A percentile compares a stretch with the other conserved stretches of the same genome.
Evolutionary conservation across 1,140 invertebrate species (phyloP).

Genomic region (Bombus breviceps): DNA sequence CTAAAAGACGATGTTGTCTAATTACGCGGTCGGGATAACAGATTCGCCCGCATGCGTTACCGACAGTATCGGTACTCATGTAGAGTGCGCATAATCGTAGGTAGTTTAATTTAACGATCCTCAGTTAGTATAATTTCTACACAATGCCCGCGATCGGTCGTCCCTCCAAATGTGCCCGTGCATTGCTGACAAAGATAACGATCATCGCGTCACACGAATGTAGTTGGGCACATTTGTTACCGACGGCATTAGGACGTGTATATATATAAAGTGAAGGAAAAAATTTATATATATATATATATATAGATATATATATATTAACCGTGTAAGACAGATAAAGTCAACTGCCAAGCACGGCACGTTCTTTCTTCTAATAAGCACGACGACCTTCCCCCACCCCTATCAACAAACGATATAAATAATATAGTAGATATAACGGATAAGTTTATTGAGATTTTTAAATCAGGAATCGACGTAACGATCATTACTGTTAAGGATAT

Average conservation of each 20-base stretch:
- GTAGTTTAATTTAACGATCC: conserved; percentile 81
- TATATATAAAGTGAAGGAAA: conserved; percentile 64
- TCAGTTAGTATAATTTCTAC: conserved; percentile 78
- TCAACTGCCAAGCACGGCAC: conserved; percentile 58
- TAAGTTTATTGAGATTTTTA: conserved; percentile 74
- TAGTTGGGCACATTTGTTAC: conserved; percentile 28
- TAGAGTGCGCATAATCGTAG: conserved; percentile 75
- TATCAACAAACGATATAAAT: conserved; percentile 43
- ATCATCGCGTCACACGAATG: background rate
- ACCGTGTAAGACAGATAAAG: conserved; percentile 61
- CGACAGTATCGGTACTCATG: conserved; percentile 62
- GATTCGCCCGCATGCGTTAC: background rate
- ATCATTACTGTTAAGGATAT: conserved; percentile 74
- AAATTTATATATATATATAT: conserved; percentile 35
- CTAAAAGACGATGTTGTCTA: conserved; percentile 14
- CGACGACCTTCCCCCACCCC: conserved; percentile 34
- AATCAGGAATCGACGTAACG: conserved; percentile 73
- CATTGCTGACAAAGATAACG: background rate
- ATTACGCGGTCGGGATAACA: background rate
- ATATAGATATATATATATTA: conserved; percentile 33
- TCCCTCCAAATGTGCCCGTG: conserved; percentile 6
- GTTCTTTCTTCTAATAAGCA: conserved; percentile 58
- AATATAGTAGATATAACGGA: conserved; percentile 62
- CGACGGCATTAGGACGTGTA: conserved; percentile 55
- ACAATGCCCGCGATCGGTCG: conserved; percentile 47